Base-by-base conservation (phyloP, 2,113 vertebrate species). In the Cercocebus atys region DNA sequence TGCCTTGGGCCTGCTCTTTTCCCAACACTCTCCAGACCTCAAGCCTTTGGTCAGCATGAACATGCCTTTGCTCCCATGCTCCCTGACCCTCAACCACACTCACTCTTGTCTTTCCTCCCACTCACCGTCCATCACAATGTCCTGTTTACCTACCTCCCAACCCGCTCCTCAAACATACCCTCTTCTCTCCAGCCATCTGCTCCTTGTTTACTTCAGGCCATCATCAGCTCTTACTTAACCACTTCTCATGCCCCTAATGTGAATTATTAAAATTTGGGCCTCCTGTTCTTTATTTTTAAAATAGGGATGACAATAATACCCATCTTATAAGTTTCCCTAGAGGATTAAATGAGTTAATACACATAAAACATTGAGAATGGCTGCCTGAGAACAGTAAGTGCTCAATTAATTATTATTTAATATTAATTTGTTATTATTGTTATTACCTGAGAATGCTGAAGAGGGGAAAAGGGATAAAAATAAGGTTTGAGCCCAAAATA, bases 261-360 rank as follows among this genome's bases (percentile, higher is more conserved):
- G 64, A 73, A n/a, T 27, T 68, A 66, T 11, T 93, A 64, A 66
- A 55, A 38, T 57, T 18, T 38, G 2, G 22, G 11, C 18, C 8
- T 76, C 38, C 18, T 55, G 95, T 93, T 72, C 73, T 47, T 80
- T 64, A 47, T 85, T 93, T 92, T 72, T 70, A 16, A 88, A 92
- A 78, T 66, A n/a, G n/a, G 89, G 4, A 75, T 95, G 50, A 76
- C 45, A 75, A 12, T 38, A 90, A 57, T 30, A 32, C 1, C 40
- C 32, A 61, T 6, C 9, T 78, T 82, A n/a, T 0, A 75, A 30
- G 11, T 82, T 43, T 90, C 64, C 84, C 81, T 40, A 82, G 59
- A 79, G 30, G 22, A 59, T 43, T 14, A 90, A 88, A 82, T 14
- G 18, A 50, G 17, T 32, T 59, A 30, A 52, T 89, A 40, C 1